Evolutionary conservation across 2,888 invertebrate species (phyloP).

Genomic region (Hipparchia sbordonii): DNA sequence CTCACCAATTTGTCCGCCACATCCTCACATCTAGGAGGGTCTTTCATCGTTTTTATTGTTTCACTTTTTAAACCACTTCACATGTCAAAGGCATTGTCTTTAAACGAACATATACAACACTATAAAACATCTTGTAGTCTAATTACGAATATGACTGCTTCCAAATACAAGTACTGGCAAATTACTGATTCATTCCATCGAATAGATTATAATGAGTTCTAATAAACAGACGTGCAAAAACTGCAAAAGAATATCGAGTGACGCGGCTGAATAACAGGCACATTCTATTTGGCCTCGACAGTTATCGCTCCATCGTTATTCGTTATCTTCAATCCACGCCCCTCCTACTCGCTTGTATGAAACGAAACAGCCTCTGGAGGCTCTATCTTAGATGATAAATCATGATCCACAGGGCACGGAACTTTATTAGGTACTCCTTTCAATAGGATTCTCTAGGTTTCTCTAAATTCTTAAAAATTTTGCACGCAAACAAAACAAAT

Average conservation of each 20-base stretch:
- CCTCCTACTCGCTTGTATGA: constrained; percentile 48
- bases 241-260: constrained; percentile 29
- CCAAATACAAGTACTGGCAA: constrained; percentile 4
- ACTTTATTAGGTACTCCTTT: not conserved
- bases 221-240: constrained; percentile 31
- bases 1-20: constrained; percentile 90
- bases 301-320: constrained; percentile 72
- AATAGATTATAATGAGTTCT: constrained; percentile 5
- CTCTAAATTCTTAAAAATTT: too few species aligned
- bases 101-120: not conserved
- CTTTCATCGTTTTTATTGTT: constrained; percentile 74
- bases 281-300: constrained; percentile 54
- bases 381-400: constrained; percentile 22
- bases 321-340: constrained; percentile 72
- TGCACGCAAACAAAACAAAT: not conserved
- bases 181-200: constrained; percentile 4
- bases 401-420: constrained; percentile 18
- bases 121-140: not conserved
- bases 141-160: not conserved
- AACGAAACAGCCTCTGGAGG: constrained; percentile 38
- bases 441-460: too few species aligned
- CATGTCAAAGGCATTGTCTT: constrained; percentile 18
- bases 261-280: constrained; percentile 37
- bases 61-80: constrained; percentile 19
- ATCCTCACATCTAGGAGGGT: constrained; percentile 87